Conservation (phyloP, 2,888 invertebrate genomes). For the Cantharis nigra region DNA sequence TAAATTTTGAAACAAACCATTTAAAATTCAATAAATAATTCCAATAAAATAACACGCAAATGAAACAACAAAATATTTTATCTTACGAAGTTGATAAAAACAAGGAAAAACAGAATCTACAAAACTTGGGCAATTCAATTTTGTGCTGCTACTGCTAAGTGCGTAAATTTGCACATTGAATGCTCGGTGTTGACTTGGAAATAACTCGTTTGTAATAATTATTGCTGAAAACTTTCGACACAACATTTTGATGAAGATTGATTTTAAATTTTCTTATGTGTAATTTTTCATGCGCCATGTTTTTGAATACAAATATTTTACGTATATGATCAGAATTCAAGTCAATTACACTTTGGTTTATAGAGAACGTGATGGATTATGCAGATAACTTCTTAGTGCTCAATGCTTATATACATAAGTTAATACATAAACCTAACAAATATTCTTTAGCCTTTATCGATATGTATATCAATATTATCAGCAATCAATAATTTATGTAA, state of each 20-base stretch:
- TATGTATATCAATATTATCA: neutral
- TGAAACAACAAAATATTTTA: neutral
- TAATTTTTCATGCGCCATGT: neutral
- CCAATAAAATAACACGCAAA: neutral
- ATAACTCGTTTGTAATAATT: conserved; percentile 42
- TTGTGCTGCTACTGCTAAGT: conserved; percentile 35
- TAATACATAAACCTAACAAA: neutral
- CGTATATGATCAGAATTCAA: neutral
- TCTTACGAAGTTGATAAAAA: neutral
- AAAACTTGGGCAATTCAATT: conserved; percentile 33
- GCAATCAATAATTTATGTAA: neutral
- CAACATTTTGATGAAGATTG: conserved; percentile 37
- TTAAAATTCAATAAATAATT: neutral
- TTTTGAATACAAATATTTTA: neutral
- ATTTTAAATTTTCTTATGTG: conserved; percentile 24
- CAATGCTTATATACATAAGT: neutral
- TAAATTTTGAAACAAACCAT: neutral
- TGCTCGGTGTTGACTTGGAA: conserved; percentile 31
- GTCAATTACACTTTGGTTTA: neutral
- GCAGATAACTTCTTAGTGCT: neutral
- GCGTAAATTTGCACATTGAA: conserved; percentile 41
- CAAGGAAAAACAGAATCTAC: conserved; percentile 13
- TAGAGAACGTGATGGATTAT: neutral
- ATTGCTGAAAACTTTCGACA: conserved; percentile 36
- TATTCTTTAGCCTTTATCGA: neutral